Evolutionary conservation across 92 coral and sea anemone genomes (phyloP).

Genomic region (Scolanthus callimorphus): DNA sequence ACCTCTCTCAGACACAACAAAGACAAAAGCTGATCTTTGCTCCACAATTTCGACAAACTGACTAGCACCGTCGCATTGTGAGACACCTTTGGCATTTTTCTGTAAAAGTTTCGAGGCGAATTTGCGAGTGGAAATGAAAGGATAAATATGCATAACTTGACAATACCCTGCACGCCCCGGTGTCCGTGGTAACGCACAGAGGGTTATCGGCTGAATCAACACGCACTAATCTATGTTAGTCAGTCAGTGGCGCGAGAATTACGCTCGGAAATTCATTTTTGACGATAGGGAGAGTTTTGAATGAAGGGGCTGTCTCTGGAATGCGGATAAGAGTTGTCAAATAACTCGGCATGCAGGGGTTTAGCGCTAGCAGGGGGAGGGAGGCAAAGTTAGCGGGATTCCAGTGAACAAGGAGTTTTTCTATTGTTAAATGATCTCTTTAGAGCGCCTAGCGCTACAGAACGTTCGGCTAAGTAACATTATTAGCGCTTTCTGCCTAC

Average conservation of each 20-base stretch:
- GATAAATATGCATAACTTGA: too few species aligned
- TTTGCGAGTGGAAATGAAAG: too few species aligned
- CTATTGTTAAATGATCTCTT: slow-evolving; percentile 9
- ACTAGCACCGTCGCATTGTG: too few species aligned
- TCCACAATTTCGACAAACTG: too few species aligned
- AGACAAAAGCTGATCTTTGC: neutral
- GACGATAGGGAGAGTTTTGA: neutral
- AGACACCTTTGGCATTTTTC: too few species aligned
- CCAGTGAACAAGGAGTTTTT: slow-evolving; percentile 13
- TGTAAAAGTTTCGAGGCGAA: too few species aligned
- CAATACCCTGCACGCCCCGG: too few species aligned
- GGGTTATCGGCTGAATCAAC: slow-evolving; percentile 62
- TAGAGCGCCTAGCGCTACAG: slow-evolving; percentile 11
- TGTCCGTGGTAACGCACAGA: slow-evolving; percentile 48
- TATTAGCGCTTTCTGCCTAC: slow-evolving; percentile 62
- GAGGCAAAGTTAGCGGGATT: slow-evolving; percentile 6
- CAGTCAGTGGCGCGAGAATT: slow-evolving; percentile 44
- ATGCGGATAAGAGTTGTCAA: neutral
- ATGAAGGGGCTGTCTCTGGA: neutral
- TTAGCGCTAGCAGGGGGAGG: neutral
- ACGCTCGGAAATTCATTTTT: slow-evolving; percentile 17
- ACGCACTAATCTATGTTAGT: slow-evolving; percentile 26
- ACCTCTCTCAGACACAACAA: neutral
- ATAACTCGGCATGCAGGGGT: neutral
- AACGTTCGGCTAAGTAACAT: slow-evolving; percentile 47